Percentiles rank a stretch among this genome's conserved stretches.
These are phyloP conservation scores for Trichonephila inaurata DNA, from an alignment of 1,140 invertebrate genomes.

Conservation along the genomic window DNA sequence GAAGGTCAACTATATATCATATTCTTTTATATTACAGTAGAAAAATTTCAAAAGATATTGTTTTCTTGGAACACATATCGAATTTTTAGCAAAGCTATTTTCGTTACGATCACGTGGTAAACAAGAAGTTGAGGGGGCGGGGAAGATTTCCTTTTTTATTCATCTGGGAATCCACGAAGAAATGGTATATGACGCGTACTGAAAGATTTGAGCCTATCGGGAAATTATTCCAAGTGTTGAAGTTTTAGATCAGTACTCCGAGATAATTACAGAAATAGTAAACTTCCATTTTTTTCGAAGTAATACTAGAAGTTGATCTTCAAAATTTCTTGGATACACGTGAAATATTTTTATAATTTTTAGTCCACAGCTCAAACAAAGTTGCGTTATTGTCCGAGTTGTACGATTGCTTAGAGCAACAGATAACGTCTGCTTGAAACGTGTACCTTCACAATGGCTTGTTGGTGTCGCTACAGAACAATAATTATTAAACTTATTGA, in stretches of 20 bases:
- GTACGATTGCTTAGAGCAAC: too few relatives aligned
- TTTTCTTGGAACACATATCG: too few relatives aligned
- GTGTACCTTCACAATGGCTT: too few relatives aligned
- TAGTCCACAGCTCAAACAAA: too few relatives aligned
- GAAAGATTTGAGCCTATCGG: neutral
- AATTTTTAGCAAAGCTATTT: neutral
- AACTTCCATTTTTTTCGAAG: neutral
- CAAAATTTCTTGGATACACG: neutral
- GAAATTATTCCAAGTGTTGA: conserved; percentile 41
- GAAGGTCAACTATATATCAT: too few relatives aligned
- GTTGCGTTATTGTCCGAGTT: too few relatives aligned
- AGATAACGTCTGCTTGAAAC: too few relatives aligned
- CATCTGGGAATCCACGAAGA: neutral
- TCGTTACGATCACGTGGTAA: neutral
- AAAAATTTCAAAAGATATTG: too few relatives aligned
- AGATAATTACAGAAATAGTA: conserved; percentile 30
- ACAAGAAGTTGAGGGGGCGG: neutral
- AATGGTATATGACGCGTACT: neutral
- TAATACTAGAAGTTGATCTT: neutral
- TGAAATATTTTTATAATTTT: too few relatives aligned
- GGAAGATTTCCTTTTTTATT: neutral
- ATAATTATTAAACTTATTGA: too few relatives aligned
- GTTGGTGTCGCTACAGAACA: too few relatives aligned
- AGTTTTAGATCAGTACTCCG: neutral
- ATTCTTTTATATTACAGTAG: too few relatives aligned